Percentiles rank a stretch among this genome's conserved stretches.
phyloP scores from a whole-genome alignment of 2,888 invertebrate species.

The Patella ulyssiponensis region DNA sequence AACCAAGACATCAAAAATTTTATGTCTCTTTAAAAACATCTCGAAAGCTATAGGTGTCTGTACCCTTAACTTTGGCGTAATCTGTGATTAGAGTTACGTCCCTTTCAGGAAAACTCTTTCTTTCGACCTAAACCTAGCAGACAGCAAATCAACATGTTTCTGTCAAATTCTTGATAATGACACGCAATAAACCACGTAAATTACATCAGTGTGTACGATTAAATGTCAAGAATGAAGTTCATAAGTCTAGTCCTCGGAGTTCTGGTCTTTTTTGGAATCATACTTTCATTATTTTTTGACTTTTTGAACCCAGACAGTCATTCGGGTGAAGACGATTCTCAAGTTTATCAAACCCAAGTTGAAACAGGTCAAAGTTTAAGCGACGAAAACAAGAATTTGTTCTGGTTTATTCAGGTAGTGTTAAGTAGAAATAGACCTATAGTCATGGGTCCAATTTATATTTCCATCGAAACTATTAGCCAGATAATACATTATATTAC shows the following conservation, averaged over 20 bases:
- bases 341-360: neutral
- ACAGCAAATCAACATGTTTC: too few relatives aligned
- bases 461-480: neutral
- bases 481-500: neutral
- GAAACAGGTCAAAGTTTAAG: neutral
- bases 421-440: neutral
- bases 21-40: too few relatives aligned
- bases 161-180: neutral
- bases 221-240: neutral
- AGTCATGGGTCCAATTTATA: neutral
- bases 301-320: neutral
- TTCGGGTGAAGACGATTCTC: neutral
- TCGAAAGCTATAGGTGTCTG: too few relatives aligned
- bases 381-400: constrained; percentile 35
- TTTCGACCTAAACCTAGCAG: too few relatives aligned
- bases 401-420: constrained; percentile 60
- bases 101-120: too few relatives aligned
- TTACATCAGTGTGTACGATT: neutral
- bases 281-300: neutral
- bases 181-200: neutral
- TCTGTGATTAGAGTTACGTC: too few relatives aligned
- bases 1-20: too few relatives aligned
- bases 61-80: too few relatives aligned
- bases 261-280: neutral
- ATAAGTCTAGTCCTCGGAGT: neutral